Conservation (phyloP, 2,113 vertebrate genomes). For the Polyodon spathula region DNA sequence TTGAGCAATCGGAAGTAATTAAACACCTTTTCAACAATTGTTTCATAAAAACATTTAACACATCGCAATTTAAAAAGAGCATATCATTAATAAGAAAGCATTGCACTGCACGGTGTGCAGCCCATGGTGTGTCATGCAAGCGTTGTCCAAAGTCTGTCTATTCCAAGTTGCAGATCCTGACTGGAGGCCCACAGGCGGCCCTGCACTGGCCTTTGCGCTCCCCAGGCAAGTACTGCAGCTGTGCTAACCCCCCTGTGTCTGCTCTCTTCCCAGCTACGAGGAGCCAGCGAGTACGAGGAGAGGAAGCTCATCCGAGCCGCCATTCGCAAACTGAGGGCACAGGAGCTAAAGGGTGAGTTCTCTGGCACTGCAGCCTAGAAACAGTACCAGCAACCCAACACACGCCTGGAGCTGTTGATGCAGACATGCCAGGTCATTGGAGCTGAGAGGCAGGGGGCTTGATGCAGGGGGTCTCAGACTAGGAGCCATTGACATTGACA, state of each 20-base stretch:
- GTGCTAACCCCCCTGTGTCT: background rate
- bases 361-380: background rate
- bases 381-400: background rate
- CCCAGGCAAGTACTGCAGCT: background rate
- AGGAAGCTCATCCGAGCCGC: constrained; percentile 82
- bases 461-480: too few relatives aligned
- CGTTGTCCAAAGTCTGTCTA: too few relatives aligned
- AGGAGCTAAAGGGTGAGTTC: constrained; percentile 69
- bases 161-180: too few relatives aligned
- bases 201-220: background rate
- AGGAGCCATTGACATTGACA: too few relatives aligned
- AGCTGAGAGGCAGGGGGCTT: too few relatives aligned
- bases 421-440: background rate
- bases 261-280: constrained; percentile 55
- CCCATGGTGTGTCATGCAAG: too few relatives aligned
- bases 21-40: too few relatives aligned
- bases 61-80: too few relatives aligned
- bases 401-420: background rate
- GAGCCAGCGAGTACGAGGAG: constrained; percentile 74
- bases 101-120: too few relatives aligned
- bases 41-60: too few relatives aligned
- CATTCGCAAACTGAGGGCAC: constrained; percentile 72
- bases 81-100: too few relatives aligned
- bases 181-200: background rate
- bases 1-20: too few relatives aligned